These are phyloP conservation scores for Nyctibius grandis DNA, from an alignment of 2,797 vertebrate genomes.

Conservation along the genomic window DNA sequence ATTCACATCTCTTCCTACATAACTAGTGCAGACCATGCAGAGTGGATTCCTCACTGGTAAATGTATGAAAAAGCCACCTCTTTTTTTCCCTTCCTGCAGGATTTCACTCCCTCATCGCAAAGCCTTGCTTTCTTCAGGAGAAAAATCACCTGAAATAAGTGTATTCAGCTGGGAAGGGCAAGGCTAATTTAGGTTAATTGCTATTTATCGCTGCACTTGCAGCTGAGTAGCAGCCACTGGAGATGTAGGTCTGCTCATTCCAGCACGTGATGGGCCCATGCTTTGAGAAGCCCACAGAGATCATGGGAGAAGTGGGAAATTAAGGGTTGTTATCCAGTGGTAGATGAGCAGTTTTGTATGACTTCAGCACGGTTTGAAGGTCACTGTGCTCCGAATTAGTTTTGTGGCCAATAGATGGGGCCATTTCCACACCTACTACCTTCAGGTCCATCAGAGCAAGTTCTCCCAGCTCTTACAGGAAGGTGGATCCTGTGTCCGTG, in stretches of 20 bases:
- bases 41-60: background rate
- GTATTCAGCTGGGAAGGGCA: rapidly evolving
- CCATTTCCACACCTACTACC: background rate
- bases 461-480: background rate
- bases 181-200: background rate
- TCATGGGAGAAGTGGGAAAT: rapidly evolving
- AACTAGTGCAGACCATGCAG: rapidly evolving
- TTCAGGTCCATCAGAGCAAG: background rate
- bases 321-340: rapidly evolving
- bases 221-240: background rate
- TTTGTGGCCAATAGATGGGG: slow-evolving; percentile 23
- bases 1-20: rapidly evolving
- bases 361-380: background rate
- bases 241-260: background rate
- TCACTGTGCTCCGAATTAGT: rapidly evolving
- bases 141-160: background rate
- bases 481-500: background rate
- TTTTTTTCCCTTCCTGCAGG: background rate
- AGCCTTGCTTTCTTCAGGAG: background rate
- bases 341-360: rapidly evolving
- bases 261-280: background rate
- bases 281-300: background rate
- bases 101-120: background rate
- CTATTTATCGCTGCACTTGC: background rate
- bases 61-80: rapidly evolving